Evolutionary conservation across 2,888 invertebrate species (phyloP).

Genomic region (Ametastegia equiseti): DNA sequence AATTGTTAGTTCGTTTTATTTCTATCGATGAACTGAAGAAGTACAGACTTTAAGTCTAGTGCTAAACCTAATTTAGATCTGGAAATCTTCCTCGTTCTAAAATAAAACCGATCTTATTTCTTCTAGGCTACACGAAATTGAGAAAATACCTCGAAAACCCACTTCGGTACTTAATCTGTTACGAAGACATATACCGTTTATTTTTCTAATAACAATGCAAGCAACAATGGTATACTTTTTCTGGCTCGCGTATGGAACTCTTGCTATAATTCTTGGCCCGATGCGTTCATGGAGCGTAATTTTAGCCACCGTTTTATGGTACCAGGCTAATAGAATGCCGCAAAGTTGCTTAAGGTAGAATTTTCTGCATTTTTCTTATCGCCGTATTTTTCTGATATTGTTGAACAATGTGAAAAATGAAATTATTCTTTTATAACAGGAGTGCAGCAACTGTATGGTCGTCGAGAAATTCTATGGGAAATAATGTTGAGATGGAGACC

Average conservation of each 20-base stretch:
- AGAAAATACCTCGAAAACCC: slow-evolving; percentile 61
- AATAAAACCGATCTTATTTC: neutral
- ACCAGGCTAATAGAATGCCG: slow-evolving; percentile 81
- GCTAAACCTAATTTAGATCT: neutral
- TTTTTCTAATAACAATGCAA: slow-evolving; percentile 67
- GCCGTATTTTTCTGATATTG: neutral
- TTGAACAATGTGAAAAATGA: neutral
- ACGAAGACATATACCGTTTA: slow-evolving; percentile 66
- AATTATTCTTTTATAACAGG: slow-evolving; percentile 54
- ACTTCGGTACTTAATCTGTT: slow-evolving; percentile 59
- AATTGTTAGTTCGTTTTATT: no score
- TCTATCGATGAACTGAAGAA: neutral
- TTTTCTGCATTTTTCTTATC: slow-evolving; percentile 26
- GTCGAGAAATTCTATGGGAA: slow-evolving; percentile 31
- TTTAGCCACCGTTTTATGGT: slow-evolving; percentile 83
- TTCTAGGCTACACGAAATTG: slow-evolving; percentile 64
- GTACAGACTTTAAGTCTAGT: neutral
- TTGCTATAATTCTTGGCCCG: slow-evolving; percentile 87
- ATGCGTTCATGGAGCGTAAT: slow-evolving; percentile 88
- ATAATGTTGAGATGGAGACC: neutral
- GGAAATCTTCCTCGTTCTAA: neutral
- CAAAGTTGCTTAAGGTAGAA: slow-evolving; percentile 81
- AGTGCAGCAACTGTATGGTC: slow-evolving; percentile 65
- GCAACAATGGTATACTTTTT: slow-evolving; percentile 81
- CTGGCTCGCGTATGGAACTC: slow-evolving; percentile 88